phyloP scores from a whole-genome alignment of 2,797 vertebrate species.

The Microctenopoma stevenorrisi region DNA sequence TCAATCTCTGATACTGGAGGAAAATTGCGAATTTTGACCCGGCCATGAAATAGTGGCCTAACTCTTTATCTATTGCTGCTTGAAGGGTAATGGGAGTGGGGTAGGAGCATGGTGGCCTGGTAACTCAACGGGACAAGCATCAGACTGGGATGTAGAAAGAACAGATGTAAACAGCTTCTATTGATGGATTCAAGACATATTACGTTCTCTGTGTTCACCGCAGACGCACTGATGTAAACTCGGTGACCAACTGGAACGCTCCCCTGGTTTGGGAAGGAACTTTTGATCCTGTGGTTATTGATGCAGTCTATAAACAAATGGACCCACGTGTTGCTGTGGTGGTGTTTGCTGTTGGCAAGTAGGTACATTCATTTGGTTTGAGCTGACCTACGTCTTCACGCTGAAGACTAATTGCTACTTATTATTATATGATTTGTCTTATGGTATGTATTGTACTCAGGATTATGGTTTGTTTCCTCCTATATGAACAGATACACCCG shows the following conservation, averaged over 20 bases:
- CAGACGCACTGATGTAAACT: constrained; percentile 64
- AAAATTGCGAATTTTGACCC: too few species aligned
- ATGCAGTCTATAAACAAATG: constrained; percentile 53
- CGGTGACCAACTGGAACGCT: constrained; percentile 67
- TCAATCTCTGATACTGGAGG: too few species aligned
- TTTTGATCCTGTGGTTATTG: constrained; percentile 63
- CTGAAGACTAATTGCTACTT: neutral
- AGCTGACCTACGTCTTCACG: neutral
- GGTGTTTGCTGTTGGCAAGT: constrained; percentile 70
- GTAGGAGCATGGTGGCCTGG: too few species aligned
- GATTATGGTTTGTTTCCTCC: neutral
- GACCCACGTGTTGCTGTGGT: constrained; percentile 61
- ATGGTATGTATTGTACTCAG: too few species aligned
- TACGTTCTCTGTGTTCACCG: neutral
- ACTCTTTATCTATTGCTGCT: too few species aligned
- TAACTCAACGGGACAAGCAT: too few species aligned
- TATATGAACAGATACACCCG: constrained; percentile 52
- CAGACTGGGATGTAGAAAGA: too few species aligned
- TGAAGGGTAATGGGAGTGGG: too few species aligned
- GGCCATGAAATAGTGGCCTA: too few species aligned
- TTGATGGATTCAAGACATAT: too few species aligned
- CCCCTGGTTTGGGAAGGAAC: constrained; percentile 73
- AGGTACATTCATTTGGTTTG: constrained; percentile 9
- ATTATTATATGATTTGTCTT: neutral
- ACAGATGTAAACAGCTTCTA: too few species aligned